Conservation (phyloP, 2,888 invertebrate species). For the Philonicus albiceps region DNA sequence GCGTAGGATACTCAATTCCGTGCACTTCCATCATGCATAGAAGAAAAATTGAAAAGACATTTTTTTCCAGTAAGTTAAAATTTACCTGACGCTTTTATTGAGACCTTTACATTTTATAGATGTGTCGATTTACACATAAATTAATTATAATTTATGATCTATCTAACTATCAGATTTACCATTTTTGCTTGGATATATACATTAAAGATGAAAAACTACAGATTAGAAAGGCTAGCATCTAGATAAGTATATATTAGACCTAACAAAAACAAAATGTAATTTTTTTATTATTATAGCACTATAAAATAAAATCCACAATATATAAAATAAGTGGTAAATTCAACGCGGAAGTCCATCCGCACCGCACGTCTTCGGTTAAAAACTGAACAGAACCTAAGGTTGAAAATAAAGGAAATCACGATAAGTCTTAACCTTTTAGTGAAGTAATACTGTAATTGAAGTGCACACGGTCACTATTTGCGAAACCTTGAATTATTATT, state of each 20-base stretch:
- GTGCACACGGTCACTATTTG: not conserved
- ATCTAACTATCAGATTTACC: too few species aligned
- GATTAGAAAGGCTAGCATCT: too few species aligned
- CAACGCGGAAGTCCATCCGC: not conserved
- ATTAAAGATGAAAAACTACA: too few species aligned
- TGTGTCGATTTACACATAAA: too few species aligned
- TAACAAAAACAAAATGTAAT: too few species aligned
- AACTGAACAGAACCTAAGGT: not conserved
- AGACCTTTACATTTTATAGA: too few species aligned
- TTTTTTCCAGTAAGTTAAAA: too few species aligned
- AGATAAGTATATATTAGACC: too few species aligned
- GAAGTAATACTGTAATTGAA: not conserved
- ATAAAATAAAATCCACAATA: not conserved
- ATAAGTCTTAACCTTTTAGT: not conserved
- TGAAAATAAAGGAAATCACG: not conserved
- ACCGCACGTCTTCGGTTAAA: not conserved
- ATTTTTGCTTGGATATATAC: too few species aligned
- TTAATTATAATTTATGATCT: too few species aligned
- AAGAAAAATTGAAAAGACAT: not conserved
- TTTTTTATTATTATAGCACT: not conserved
- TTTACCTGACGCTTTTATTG: too few species aligned
- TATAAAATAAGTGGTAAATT: not conserved
- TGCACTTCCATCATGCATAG: not conserved
- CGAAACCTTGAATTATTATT: conserved; percentile 27
- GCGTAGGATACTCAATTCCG: too few species aligned